Percentiles rank a stretch among this genome's conserved stretches.
Conservation (phyloP, 2,113 vertebrate species). For the Myxocyprinus asiaticus region DNA sequence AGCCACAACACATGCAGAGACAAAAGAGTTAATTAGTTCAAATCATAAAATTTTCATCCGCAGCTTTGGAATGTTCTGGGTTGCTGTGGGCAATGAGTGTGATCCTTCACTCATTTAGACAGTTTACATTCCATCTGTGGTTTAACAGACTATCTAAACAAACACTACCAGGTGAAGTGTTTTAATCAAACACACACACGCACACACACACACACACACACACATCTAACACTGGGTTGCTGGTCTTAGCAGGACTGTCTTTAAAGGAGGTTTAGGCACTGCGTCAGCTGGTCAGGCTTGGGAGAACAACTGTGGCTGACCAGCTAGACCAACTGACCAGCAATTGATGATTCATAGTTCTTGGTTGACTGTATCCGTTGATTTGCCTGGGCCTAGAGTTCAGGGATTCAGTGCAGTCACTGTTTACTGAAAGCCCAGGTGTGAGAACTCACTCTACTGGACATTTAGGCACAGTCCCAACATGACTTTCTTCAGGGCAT, state of each 20-base stretch:
- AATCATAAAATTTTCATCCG: conserved; percentile 38
- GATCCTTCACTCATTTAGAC: conserved; percentile 29
- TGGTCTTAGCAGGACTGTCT: too few species aligned
- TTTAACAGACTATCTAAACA: conserved; percentile 36
- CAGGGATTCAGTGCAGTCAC: conserved; percentile 5
- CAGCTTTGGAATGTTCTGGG: conserved; percentile 10
- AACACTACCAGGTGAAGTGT: conserved; percentile 14
- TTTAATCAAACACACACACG: conserved; percentile 1
- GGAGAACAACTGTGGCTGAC: too few species aligned
- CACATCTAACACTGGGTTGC: too few species aligned
- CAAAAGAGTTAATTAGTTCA: conserved; percentile 31
- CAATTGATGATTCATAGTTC: too few species aligned
- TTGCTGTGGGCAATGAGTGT: conserved; percentile 30
- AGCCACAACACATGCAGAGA: background rate
- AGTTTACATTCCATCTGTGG: conserved; percentile 27
- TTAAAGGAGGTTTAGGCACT: too few species aligned
- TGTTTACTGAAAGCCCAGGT: conserved; percentile 30
- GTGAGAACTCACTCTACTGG: conserved; percentile 9
- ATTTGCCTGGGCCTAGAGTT: background rate
- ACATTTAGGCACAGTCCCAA: conserved; percentile 11
- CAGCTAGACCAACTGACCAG: too few species aligned
- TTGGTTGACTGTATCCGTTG: conserved; percentile 30
- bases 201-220: background rate
- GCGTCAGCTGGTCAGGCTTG: too few species aligned
- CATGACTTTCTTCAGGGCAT: background rate